Conservation (phyloP, 2,113 vertebrate species). For the Sterna hirundo region DNA sequence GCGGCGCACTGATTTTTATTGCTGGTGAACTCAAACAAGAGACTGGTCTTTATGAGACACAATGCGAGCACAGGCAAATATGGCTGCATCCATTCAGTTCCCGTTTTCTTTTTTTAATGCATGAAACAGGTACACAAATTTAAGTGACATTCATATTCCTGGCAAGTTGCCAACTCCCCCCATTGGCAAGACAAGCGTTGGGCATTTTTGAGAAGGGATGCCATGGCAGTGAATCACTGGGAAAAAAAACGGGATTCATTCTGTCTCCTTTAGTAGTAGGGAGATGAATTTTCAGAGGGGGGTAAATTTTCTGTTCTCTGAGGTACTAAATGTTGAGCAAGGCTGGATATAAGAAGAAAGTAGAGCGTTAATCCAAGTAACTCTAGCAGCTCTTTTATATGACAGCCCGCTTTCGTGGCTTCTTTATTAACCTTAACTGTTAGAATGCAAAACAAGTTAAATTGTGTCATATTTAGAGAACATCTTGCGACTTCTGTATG, state of each 20-base stretch:
- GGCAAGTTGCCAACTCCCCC: not conserved
- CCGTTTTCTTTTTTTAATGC: not conserved
- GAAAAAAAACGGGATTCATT: not conserved
- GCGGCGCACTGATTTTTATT: constrained; percentile 44
- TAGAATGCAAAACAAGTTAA: constrained; percentile 36
- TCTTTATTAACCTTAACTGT: constrained; percentile 20
- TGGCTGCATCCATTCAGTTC: not conserved
- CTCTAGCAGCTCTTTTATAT: not conserved
- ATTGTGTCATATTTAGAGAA: not conserved
- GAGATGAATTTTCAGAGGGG: not conserved
- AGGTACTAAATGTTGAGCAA: not conserved
- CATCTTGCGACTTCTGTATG: not conserved
- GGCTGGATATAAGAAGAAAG: not conserved
- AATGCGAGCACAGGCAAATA: not conserved
- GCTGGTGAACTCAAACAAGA: constrained; percentile 65
- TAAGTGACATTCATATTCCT: not conserved
- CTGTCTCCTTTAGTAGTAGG: not conserved
- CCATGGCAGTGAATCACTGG: not conserved
- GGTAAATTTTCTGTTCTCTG: not conserved
- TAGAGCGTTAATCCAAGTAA: not conserved
- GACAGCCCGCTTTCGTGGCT: not conserved
- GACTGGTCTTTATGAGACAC: not conserved
- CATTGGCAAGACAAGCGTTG: not conserved
- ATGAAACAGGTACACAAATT: not conserved
- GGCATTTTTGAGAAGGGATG: not conserved